Evolutionary conservation across 2,113 vertebrate species (phyloP).

Genomic region (Mesembrinibis cayennensis): DNA sequence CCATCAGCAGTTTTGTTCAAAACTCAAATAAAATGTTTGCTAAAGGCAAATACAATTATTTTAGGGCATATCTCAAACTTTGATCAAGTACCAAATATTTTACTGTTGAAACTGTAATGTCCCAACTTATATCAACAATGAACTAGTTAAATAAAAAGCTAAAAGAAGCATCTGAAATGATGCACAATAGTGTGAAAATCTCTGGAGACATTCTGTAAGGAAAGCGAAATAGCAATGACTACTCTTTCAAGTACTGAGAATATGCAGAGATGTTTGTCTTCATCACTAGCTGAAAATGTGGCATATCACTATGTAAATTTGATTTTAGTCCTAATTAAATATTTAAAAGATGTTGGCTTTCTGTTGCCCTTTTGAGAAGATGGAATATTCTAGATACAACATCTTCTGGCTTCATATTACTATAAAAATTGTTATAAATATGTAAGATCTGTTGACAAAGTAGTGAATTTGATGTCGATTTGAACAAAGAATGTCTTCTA

Average conservation of each 20-base stretch:
- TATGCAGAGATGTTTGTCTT: slow-evolving; percentile 49
- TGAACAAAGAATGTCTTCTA: background rate
- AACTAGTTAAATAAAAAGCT: background rate
- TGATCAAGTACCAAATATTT: slow-evolving; percentile 25
- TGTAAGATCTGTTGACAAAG: slow-evolving; percentile 33
- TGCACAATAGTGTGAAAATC: background rate
- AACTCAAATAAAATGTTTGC: slow-evolving; percentile 59
- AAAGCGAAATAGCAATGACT: slow-evolving; percentile 21
- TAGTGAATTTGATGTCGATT: background rate
- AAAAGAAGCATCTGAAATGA: background rate
- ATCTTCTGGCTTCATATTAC: slow-evolving; percentile 1
- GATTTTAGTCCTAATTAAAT: slow-evolving; percentile 68
- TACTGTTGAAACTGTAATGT: slow-evolving; percentile 15
- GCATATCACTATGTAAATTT: slow-evolving; percentile 58
- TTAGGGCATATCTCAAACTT: slow-evolving; percentile 17
- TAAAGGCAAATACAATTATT: slow-evolving; percentile 53
- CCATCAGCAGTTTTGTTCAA: slow-evolving; percentile 37
- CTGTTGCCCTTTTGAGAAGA: slow-evolving; percentile 37
- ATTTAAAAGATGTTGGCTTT: slow-evolving; percentile 53
- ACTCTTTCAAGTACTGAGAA: slow-evolving; percentile 27
- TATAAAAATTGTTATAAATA: slow-evolving; percentile 6
- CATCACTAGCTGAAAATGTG: slow-evolving; percentile 36
- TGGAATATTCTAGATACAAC: slow-evolving; percentile 27
- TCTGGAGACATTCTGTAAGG: slow-evolving; percentile 26
- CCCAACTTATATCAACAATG: slow-evolving; percentile 15